phyloP scores from a whole-genome alignment of 2,888 invertebrate genomes.

The Leptothorax acervorum region DNA sequence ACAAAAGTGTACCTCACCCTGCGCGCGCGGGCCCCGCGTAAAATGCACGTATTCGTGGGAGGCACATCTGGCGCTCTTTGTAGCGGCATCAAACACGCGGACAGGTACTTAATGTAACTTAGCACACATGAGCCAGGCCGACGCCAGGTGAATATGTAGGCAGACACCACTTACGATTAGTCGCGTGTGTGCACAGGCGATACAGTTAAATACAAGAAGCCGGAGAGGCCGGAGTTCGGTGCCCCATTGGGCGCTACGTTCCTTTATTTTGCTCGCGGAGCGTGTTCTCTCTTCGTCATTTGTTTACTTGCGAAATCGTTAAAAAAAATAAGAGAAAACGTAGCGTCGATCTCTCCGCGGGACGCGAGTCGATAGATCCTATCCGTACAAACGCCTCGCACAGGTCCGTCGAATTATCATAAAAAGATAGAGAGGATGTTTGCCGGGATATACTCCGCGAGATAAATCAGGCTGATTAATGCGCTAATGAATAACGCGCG shows the following conservation, averaged over 20 bases:
- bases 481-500: conserved; percentile 25
- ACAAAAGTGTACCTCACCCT: not conserved
- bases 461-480: conserved; percentile 35
- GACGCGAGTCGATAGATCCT: conserved; percentile 20
- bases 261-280: not conserved
- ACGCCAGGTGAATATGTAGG: not conserved
- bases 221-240: no score
- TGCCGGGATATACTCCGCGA: not conserved
- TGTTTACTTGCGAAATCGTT: not conserved
- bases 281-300: not conserved
- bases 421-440: not conserved
- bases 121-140: not conserved
- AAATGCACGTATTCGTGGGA: conserved; percentile 31
- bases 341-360: not conserved
- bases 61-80: conserved; percentile 39
- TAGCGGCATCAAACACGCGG: conserved; percentile 31
- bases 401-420: not conserved
- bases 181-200: not conserved
- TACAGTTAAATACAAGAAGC: not conserved
- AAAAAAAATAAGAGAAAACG: not conserved
- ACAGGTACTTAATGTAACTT: conserved; percentile 31
- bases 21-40: not conserved
- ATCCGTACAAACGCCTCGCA: not conserved
- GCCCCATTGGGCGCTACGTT: not conserved
- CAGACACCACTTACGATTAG: not conserved